These are phyloP conservation scores for Dasysyrphus tricinctus DNA, from an alignment of 2,888 invertebrate species.

Conservation along the genomic window DNA sequence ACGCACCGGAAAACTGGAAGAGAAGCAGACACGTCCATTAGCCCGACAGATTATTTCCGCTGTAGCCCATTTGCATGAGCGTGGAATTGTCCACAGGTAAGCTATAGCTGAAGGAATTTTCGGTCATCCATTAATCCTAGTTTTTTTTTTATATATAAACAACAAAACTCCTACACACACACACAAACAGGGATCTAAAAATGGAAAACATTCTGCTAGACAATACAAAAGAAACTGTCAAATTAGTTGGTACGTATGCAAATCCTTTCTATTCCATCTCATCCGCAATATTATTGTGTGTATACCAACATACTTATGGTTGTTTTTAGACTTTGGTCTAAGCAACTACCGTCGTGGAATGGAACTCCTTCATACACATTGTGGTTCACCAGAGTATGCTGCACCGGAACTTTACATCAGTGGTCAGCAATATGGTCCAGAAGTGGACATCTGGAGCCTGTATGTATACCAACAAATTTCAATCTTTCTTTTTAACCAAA, in stretches of 20 bases:
- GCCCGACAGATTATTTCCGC: conserved; percentile 88
- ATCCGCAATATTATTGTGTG: conserved; percentile 2
- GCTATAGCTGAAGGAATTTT: background rate
- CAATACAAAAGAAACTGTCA: conserved; percentile 87
- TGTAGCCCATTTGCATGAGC: conserved; percentile 87
- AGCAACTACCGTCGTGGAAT: conserved; percentile 87
- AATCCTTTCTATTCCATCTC: conserved; percentile 25
- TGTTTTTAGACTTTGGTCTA: conserved; percentile 88
- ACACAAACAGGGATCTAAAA: conserved; percentile 87
- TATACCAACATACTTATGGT: conserved; percentile 9
- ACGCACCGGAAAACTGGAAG: conserved; percentile 85
- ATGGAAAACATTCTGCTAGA: conserved; percentile 92
- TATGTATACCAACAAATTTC: conserved; percentile 78
- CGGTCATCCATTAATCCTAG: conserved; percentile 49
- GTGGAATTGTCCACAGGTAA: conserved; percentile 88
- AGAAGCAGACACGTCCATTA: conserved; percentile 85
- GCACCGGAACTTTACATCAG: conserved; percentile 90
- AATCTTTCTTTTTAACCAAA: conserved; percentile 40
- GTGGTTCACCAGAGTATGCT: conserved; percentile 92
- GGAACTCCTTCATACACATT: conserved; percentile 88
- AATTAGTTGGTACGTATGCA: conserved; percentile 86
- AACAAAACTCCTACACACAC: conserved; percentile 66
- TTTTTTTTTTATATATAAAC: conserved; percentile 27
- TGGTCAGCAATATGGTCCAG: conserved; percentile 89
- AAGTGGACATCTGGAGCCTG: conserved; percentile 92